Percentiles rank a stretch among this genome's conserved stretches.
These are phyloP conservation scores for Trididemnum clinides DNA, from an alignment of 23 tunicate genomes.

Conservation along the genomic window DNA sequence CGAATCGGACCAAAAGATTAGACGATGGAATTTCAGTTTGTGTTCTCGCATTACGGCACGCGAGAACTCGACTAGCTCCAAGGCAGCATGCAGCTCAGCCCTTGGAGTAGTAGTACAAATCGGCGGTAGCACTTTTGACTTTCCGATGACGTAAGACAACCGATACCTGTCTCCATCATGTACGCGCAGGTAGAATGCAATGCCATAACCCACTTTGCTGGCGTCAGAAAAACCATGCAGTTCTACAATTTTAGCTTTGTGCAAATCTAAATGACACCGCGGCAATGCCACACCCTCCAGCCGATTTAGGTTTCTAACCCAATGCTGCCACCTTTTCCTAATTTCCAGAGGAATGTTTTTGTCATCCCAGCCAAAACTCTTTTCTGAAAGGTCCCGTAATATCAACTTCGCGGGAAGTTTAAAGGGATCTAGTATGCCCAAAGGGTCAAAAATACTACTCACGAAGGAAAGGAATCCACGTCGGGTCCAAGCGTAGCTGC, in stretches of 20 bases:
- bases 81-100: conserved; percentile 1
- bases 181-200: not conserved
- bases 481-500: not conserved
- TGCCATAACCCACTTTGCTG: not conserved
- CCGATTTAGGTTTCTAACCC: not conserved
- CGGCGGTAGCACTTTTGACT: not conserved
- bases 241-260: not conserved
- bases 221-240: not conserved
- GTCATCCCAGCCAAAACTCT: not conserved
- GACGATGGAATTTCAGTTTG: not conserved
- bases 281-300: not conserved
- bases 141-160: not conserved
- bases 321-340: not conserved
- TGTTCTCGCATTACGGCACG: not conserved
- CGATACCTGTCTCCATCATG: not conserved
- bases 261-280: not conserved
- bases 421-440: not conserved
- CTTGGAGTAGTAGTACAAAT: conserved; percentile 8
- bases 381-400: not conserved
- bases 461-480: not conserved
- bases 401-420: not conserved
- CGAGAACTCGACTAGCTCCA: not conserved
- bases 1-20: not conserved
- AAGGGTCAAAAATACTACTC: not conserved
- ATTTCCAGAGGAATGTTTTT: not conserved